Evolutionary conservation across 2,888 invertebrate genomes (phyloP).

Genomic region (Dasysyrphus albostriatus): DNA sequence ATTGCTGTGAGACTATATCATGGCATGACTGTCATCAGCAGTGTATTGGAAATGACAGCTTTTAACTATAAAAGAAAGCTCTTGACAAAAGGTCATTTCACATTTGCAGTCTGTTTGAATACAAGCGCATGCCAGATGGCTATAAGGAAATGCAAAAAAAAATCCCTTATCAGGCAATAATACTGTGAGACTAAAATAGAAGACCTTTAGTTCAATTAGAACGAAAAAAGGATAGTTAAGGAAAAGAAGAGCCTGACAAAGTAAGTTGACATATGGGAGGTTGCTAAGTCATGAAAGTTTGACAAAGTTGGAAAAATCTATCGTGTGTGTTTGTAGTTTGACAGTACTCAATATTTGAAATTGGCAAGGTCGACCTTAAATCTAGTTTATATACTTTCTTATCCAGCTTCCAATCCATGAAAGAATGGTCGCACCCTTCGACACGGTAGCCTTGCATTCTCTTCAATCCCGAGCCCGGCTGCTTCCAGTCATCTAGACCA

Average conservation of each 20-base stretch:
- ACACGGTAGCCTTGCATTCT: too few species aligned
- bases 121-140: neutral
- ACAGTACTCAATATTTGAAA: too few species aligned
- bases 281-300: too few species aligned
- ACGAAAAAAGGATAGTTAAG: neutral
- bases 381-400: too few species aligned
- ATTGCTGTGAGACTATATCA: slow-evolving; percentile 20
- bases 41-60: slow-evolving; percentile 55
- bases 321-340: too few species aligned
- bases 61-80: slow-evolving; percentile 22
- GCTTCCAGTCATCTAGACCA: too few species aligned
- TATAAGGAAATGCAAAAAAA: neutral
- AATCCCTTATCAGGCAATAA: neutral
- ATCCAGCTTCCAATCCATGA: too few species aligned
- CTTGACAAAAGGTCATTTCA: slow-evolving; percentile 37
- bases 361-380: too few species aligned
- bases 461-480: too few species aligned
- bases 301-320: too few species aligned
- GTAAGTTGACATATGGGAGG: neutral
- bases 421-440: too few species aligned
- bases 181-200: neutral
- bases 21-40: slow-evolving; percentile 28
- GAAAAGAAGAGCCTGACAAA: neutral
- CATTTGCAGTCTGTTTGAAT: slow-evolving; percentile 19
- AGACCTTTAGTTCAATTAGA: slow-evolving; percentile 21